phyloP scores from a whole-genome alignment of 2,113 vertebrate species.

The Chionis minor region DNA sequence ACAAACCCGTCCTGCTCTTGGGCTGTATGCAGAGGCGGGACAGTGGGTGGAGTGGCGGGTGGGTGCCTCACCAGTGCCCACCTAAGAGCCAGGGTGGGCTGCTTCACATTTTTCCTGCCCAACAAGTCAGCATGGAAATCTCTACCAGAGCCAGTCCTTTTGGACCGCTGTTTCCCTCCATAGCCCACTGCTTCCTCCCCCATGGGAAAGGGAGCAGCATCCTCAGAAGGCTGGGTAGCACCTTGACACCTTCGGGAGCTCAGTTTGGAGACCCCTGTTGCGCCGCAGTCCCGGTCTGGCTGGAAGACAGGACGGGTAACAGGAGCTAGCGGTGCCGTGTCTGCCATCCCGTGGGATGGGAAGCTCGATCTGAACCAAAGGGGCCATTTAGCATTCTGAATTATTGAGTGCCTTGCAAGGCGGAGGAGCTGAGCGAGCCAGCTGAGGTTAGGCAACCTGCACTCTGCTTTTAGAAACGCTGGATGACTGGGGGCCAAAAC shows the following conservation, averaged over 20 bases:
- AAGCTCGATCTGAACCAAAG: slow-evolving; percentile 47
- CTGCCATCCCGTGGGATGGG: neutral
- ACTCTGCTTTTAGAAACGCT: neutral
- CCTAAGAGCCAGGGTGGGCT: neutral
- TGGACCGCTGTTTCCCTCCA: neutral
- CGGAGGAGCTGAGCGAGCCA: neutral
- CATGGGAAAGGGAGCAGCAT: neutral
- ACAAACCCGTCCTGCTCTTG: neutral
- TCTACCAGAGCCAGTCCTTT: neutral
- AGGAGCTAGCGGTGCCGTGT: neutral
- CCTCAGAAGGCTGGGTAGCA: neutral
- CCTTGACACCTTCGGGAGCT: neutral
- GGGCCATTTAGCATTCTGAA: slow-evolving; percentile 60
- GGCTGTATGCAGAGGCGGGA: rapidly evolving
- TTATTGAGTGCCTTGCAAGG: slow-evolving; percentile 45
- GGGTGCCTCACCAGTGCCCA: rapidly evolving
- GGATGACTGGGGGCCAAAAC: neutral
- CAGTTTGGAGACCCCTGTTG: neutral
- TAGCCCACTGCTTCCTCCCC: neutral
- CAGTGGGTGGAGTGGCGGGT: neutral
- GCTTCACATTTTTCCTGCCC: neutral
- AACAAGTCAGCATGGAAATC: neutral
- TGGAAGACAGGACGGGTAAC: slow-evolving; percentile 1
- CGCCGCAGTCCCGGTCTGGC: slow-evolving; percentile 21
- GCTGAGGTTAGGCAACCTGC: neutral